phyloP scores from a whole-genome alignment of 1,140 invertebrate species.

The Drosophila kepulauana region DNA sequence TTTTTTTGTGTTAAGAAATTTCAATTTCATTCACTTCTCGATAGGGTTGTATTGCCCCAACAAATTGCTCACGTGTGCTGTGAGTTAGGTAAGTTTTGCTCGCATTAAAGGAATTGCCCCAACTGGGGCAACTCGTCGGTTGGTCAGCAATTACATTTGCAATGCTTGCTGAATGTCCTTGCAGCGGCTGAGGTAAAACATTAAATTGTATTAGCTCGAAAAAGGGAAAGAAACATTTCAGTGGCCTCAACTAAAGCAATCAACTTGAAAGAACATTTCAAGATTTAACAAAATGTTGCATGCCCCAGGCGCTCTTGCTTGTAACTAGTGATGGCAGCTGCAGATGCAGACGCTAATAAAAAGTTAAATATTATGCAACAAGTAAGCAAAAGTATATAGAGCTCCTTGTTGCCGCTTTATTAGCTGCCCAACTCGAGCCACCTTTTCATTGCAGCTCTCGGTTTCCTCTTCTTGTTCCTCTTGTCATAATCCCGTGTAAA shows the following conservation, averaged over 20 bases:
- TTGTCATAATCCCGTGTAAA: conserved; percentile 76
- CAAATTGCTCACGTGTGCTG: conserved; percentile 40
- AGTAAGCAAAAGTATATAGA: conserved; percentile 62
- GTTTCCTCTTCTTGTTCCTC: neutral
- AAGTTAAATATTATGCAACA: conserved; percentile 81
- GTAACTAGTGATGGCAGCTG: neutral
- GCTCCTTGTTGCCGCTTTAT: conserved; percentile 70
- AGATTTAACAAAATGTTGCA: conserved; percentile 54
- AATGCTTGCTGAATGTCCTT: conserved; percentile 45
- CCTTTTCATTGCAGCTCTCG: conserved; percentile 20
- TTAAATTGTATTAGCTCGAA: conserved; percentile 75
- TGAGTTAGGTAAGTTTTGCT: conserved; percentile 17
- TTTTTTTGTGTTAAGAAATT: conserved; percentile 4
- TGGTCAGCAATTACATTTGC: conserved; percentile 38
- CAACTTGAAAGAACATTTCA: conserved; percentile 69
- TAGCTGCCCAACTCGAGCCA: conserved; percentile 56
- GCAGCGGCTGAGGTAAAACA: conserved; percentile 38
- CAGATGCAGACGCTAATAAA: conserved; percentile 66
- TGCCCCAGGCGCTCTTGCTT: conserved; percentile 3
- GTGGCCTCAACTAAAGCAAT: conserved; percentile 62
- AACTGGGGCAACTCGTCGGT: conserved; percentile 13
- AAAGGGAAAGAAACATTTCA: conserved; percentile 61
- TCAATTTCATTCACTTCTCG: conserved; percentile 4
- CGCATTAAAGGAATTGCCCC: conserved; percentile 28
- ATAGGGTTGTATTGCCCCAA: conserved; percentile 13